These are phyloP conservation scores for Pilophorus perplexus DNA, from an alignment of 2,888 invertebrate species.

Conservation along the genomic window DNA sequence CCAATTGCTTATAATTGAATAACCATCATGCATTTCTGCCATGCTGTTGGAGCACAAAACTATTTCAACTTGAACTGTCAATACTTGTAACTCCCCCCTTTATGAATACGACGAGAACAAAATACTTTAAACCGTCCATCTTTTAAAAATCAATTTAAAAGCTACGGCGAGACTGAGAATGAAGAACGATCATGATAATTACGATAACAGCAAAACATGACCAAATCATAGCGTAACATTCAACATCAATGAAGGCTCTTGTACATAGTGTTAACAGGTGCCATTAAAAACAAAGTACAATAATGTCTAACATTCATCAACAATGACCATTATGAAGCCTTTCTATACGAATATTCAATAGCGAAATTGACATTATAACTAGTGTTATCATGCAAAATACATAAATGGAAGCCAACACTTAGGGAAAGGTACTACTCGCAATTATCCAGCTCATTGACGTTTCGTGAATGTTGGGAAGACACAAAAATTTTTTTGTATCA, in stretches of 20 bases:
- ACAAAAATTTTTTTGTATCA: too few species aligned
- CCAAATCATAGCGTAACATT: constrained; percentile 24
- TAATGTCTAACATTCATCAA: constrained; percentile 29
- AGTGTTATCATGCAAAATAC: constrained; percentile 22
- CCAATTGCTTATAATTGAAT: too few species aligned
- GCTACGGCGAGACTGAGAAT: not conserved
- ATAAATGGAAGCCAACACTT: constrained; percentile 17
- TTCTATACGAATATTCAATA: constrained; percentile 17
- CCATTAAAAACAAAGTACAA: constrained; percentile 14
- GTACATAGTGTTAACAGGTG: constrained; percentile 31
- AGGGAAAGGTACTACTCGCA: not conserved
- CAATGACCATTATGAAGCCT: constrained; percentile 26
- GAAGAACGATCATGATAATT: constrained; percentile 9
- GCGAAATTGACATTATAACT: constrained; percentile 1
- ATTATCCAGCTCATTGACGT: not conserved
- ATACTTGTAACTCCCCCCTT: too few species aligned
- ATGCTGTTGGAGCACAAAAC: too few species aligned
- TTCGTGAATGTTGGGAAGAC: too few species aligned
- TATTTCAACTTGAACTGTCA: too few species aligned
- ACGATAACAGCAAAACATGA: constrained; percentile 18
- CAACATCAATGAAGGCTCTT: constrained; percentile 38
- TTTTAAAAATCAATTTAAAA: too few species aligned
- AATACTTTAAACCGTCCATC: too few species aligned
- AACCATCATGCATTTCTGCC: too few species aligned
- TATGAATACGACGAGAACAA: too few species aligned